Evolutionary conservation across 2,888 invertebrate species (phyloP).

Genomic region (Glyphotaelius pellucidus): DNA sequence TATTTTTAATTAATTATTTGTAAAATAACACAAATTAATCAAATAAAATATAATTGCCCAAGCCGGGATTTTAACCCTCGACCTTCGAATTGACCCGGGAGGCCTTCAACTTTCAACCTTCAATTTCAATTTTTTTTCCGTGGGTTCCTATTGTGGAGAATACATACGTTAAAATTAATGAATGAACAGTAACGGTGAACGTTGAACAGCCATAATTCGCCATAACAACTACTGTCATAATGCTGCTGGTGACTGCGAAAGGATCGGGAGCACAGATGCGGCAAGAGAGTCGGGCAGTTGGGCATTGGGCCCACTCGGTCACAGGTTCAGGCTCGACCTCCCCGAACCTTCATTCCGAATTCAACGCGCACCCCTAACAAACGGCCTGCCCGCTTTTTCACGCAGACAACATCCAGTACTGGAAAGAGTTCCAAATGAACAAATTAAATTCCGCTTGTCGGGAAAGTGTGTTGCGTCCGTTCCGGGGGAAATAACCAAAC

Average conservation of each 20-base stretch:
- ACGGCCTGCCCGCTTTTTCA: constrained; percentile 47
- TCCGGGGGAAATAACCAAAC: background rate
- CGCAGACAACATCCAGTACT: constrained; percentile 20
- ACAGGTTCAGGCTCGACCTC: background rate
- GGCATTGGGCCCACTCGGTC: background rate
- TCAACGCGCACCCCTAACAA: constrained; percentile 50
- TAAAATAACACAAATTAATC: too few species aligned
- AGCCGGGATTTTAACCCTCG: too few species aligned
- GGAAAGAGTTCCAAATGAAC: constrained; percentile 43
- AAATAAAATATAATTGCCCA: too few species aligned
- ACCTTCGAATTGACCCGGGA: too few species aligned
- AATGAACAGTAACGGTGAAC: background rate
- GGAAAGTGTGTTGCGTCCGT: constrained; percentile 37
- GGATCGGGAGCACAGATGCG: background rate
- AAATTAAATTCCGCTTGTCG: constrained; percentile 41
- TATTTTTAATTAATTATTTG: too few species aligned
- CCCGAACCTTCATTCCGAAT: constrained; percentile 47
- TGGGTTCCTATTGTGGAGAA: background rate
- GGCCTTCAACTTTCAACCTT: too few species aligned
- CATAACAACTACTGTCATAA: background rate
- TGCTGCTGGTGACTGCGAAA: too few species aligned
- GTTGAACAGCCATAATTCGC: background rate
- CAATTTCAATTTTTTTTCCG: too few species aligned
- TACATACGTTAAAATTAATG: background rate
- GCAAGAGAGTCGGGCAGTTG: background rate